Evolutionary conservation across 2,797 vertebrate genomes (phyloP).

Genomic region (Enteromius fasciolatus): DNA sequence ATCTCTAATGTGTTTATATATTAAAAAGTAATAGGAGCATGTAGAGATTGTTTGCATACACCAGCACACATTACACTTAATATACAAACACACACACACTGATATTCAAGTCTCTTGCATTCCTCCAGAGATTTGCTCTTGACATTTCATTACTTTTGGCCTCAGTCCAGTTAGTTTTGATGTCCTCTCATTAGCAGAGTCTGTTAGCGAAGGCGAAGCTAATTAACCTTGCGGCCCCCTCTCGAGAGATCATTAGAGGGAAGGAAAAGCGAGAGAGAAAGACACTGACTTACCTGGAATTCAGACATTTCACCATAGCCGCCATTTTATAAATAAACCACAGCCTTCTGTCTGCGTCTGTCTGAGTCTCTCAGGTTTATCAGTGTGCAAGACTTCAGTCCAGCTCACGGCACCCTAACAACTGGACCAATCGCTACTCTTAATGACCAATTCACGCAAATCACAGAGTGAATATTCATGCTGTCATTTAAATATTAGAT

Average conservation of each 20-base stretch:
- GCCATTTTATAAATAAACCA: conserved; percentile 66
- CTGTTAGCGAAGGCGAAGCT: conserved; percentile 53
- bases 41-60: conserved; percentile 1
- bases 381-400: not conserved
- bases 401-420: not conserved
- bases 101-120: conserved; percentile 39
- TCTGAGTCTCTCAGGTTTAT: conserved; percentile 38
- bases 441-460: not conserved
- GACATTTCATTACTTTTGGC: conserved; percentile 62
- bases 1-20: not conserved
- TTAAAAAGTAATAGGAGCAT: not conserved
- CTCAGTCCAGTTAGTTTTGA: conserved; percentile 59
- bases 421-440: not conserved
- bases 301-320: conserved; percentile 65
- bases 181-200: conserved; percentile 62
- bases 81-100: conserved; percentile 30
- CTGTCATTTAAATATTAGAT: not conserved
- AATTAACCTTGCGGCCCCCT: conserved; percentile 58
- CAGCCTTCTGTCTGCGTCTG: conserved; percentile 33
- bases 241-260: conserved; percentile 60
- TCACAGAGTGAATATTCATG: conserved; percentile 2
- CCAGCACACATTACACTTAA: not conserved
- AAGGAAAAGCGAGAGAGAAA: conserved; percentile 31
- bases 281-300: conserved; percentile 69
- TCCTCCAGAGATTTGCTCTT: conserved; percentile 53